Conservation (phyloP, 1,140 invertebrate genomes). For the Nylanderia fulva region DNA sequence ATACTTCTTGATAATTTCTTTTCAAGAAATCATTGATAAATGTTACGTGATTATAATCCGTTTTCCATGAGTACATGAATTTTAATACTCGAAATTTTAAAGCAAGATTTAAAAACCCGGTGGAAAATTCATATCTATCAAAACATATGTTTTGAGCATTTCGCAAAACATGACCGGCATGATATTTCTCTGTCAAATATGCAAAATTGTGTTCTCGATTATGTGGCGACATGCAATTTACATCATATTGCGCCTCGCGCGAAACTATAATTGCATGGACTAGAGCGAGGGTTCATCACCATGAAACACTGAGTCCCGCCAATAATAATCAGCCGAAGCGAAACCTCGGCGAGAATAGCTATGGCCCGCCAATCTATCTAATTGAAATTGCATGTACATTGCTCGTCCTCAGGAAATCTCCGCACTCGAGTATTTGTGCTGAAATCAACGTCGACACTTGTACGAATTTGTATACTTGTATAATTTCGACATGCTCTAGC, state of each 20-base stretch:
- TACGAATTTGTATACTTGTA: too few relatives aligned
- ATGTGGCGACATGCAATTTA: slow-evolving; percentile 9
- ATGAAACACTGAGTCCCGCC: slow-evolving; percentile 4
- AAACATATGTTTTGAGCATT: neutral
- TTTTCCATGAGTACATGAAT: neutral
- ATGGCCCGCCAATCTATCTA: neutral
- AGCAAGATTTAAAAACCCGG: neutral
- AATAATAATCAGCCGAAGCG: slow-evolving; percentile 53
- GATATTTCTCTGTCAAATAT: neutral
- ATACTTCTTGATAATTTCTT: neutral
- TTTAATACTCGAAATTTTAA: neutral
- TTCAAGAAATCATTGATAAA: too few relatives aligned
- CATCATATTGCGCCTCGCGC: neutral
- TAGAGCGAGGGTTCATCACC: slow-evolving; percentile 11
- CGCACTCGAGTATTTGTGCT: neutral
- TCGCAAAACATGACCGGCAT: neutral
- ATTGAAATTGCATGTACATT: slow-evolving; percentile 53
- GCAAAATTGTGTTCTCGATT: slow-evolving; percentile 1
- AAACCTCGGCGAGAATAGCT: slow-evolving; percentile 9
- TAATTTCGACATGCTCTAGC: neutral
- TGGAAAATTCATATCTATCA: neutral
- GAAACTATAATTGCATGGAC: slow-evolving; percentile 17
- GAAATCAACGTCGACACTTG: neutral
- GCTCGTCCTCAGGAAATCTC: neutral
- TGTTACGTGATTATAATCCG: neutral